Evolutionary conservation across 2,888 invertebrate species (phyloP).

Genomic region (Caradrina kadenii): DNA sequence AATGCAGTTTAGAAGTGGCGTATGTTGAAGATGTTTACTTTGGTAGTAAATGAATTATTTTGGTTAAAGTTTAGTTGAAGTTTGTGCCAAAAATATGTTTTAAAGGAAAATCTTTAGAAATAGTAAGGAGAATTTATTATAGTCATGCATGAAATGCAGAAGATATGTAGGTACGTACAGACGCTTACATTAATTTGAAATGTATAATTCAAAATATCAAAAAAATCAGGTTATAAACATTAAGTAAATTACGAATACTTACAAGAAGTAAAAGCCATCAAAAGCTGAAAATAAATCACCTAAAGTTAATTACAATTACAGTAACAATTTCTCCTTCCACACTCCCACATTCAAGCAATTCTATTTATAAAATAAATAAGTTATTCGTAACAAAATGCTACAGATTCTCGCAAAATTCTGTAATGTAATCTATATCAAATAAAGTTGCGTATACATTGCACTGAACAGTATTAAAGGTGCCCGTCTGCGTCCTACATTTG

Average conservation of each 20-base stretch:
- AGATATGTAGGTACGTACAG: background rate
- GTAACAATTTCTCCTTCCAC: no score
- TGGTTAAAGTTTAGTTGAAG: constrained; percentile 11
- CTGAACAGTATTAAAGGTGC: constrained; percentile 65
- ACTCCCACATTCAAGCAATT: background rate
- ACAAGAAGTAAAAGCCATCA: background rate
- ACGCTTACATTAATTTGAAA: background rate
- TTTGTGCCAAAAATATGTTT: constrained; percentile 27
- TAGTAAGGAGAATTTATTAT: background rate
- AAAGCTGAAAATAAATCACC: background rate
- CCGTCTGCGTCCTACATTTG: constrained; percentile 77
- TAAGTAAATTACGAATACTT: background rate
- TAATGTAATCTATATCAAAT: constrained; percentile 35
- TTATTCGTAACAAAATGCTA: background rate
- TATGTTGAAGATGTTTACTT: constrained; percentile 42
- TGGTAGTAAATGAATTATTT: constrained; percentile 19
- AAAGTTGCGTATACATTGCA: constrained; percentile 42
- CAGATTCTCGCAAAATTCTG: constrained; percentile 1
- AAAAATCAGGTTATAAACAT: background rate
- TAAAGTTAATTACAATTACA: background rate
- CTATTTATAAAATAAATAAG: constrained; percentile 9
- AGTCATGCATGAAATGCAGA: background rate
- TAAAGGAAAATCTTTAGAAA: constrained; percentile 9
- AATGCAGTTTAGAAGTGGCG: constrained; percentile 48
- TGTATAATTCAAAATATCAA: background rate